These are phyloP conservation scores for Alces alces DNA, from an alignment of 2,113 vertebrate species.

Conservation along the genomic window DNA sequence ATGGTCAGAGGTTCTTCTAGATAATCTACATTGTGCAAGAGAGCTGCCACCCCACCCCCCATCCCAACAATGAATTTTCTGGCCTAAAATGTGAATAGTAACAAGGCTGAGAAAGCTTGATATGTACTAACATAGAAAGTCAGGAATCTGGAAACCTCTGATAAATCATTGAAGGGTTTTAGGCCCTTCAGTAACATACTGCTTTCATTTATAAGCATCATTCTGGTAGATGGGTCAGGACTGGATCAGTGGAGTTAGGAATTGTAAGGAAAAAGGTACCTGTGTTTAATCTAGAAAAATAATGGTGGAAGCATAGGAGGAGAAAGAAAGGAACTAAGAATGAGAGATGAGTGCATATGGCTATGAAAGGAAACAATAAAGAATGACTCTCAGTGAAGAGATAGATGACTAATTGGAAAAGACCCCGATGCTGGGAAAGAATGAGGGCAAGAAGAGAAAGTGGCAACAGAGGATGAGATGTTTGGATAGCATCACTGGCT, in stretches of 20 bases:
- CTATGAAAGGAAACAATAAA: not conserved
- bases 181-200: not conserved
- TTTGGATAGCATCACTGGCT: not conserved
- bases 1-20: not conserved
- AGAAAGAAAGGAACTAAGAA: not conserved
- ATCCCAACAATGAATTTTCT: not conserved
- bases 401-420: not conserved
- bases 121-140: not conserved
- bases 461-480: not conserved
- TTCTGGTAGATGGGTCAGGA: not conserved
- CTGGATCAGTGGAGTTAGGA: not conserved
- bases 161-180: not conserved
- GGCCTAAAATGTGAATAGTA: not conserved
- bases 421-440: not conserved
- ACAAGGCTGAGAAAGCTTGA: not conserved
- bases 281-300: not conserved
- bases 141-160: not conserved
- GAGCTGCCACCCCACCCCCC: fast-evolving
- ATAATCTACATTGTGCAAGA: not conserved
- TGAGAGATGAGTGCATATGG: not conserved
- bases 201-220: not conserved
- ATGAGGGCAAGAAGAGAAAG: not conserved
- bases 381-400: not conserved
- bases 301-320: not conserved
- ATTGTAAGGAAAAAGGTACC: not conserved